Evolutionary conservation across 1,140 invertebrate genomes (phyloP).

Genomic region (Brachionus rubens): DNA sequence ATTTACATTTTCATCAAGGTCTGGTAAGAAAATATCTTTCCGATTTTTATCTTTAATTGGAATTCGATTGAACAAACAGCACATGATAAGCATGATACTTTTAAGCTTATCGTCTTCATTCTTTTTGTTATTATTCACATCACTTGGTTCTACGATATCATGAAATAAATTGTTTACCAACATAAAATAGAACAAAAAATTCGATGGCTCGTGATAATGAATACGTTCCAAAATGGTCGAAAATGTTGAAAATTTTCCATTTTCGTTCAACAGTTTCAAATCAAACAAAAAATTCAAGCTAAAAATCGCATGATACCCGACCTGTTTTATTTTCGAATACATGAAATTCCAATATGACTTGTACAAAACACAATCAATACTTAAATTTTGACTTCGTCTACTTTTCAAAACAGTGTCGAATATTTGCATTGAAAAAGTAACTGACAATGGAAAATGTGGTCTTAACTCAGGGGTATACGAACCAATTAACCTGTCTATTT

Average conservation of each 20-base stretch:
- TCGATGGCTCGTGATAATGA: constrained; percentile 26
- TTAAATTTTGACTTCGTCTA: not conserved
- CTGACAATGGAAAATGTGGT: constrained; percentile 19
- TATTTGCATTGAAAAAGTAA: constrained; percentile 28
- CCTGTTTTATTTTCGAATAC: not conserved
- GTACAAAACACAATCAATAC: not conserved
- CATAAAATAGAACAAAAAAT: constrained; percentile 28
- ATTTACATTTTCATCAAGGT: not conserved
- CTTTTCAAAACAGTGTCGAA: not conserved
- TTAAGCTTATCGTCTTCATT: not conserved
- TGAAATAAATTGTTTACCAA: constrained; percentile 9
- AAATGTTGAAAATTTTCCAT: constrained; percentile 2
- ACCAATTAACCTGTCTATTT: not conserved
- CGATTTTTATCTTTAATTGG: not conserved
- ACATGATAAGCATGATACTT: not conserved
- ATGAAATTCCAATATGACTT: not conserved
- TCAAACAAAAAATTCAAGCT: constrained; percentile 28
- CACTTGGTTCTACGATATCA: not conserved
- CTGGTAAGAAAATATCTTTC: not conserved
- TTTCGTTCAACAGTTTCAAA: not conserved
- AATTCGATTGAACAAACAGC: constrained; percentile 2
- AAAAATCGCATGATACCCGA: not conserved
- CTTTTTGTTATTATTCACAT: not conserved
- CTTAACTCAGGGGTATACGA: not conserved
- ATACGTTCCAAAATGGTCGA: not conserved